phyloP scores from a whole-genome alignment of 2,113 vertebrate genomes.

The Orientallactaga bullata region DNA sequence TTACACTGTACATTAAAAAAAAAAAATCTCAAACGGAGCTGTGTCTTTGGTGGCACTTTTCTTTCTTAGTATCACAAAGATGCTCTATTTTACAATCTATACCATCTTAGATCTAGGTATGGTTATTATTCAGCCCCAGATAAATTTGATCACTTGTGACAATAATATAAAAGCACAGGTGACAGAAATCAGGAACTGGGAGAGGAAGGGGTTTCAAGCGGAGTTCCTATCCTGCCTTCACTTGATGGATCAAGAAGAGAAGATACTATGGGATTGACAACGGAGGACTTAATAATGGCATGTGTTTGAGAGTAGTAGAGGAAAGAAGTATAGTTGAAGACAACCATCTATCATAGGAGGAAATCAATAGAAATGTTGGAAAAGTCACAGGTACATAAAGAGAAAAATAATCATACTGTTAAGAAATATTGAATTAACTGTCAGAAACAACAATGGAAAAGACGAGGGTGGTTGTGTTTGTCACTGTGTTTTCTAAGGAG shows the following conservation, averaged over 20 bases:
- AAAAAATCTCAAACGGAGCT: not conserved
- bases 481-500: not conserved
- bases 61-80: constrained; percentile 21
- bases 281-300: not conserved
- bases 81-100: not conserved
- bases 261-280: not conserved
- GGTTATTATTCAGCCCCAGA: not conserved
- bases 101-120: not conserved
- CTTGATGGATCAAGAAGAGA: not conserved
- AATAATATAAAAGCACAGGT: not conserved
- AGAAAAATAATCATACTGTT: not conserved
- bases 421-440: not conserved
- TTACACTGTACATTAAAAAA: not conserved
- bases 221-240: not conserved
- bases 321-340: not conserved
- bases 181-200: not conserved
- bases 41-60: not conserved
- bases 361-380: not conserved
- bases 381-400: not conserved
- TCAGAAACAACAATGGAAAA: not conserved
- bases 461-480: not conserved
- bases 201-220: not conserved
- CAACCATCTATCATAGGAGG: not conserved
- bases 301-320: not conserved
- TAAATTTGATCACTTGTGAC: not conserved